Conservation (phyloP, 23 tunicate species). For the Pegea sp. region DNA sequence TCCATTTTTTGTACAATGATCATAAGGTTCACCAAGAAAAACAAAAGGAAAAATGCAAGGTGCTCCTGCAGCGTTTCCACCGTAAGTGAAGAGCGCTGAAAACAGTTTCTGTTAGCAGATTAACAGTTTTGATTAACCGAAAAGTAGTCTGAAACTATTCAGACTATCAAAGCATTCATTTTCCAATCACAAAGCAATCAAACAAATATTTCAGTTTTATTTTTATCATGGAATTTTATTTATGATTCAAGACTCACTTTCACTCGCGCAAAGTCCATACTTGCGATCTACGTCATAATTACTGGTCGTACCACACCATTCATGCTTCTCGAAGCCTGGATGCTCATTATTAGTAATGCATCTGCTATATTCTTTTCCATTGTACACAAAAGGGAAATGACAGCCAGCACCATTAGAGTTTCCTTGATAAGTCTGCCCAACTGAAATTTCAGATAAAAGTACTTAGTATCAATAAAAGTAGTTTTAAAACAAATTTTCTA, state of each 20-base stretch:
- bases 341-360: constrained; percentile 63
- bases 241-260: no score
- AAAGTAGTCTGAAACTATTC: no score
- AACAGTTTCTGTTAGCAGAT: no score
- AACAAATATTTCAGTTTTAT: no score
- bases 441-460: no score
- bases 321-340: no score
- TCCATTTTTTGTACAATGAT: constrained; percentile 71
- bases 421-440: constrained; percentile 64
- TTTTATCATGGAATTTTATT: no score
- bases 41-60: constrained; percentile 79
- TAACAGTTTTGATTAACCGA: no score
- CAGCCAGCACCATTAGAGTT: constrained; percentile 74
- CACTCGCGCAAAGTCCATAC: constrained; percentile 79
- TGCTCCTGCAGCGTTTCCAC: constrained; percentile 70
- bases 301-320: constrained; percentile 92
- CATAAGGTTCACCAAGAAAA: constrained; percentile 45
- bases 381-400: constrained; percentile 56
- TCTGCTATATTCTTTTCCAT: constrained; percentile 37
- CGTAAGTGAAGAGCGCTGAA: constrained; percentile 84
- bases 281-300: constrained; percentile 55
- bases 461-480: no score
- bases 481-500: no score
- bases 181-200: no score
- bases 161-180: no score